Percentiles rank a stretch among this genome's conserved stretches.
Evolutionary conservation across 2,888 invertebrate genomes (phyloP).

Genomic region (Chymomyza fuscimana): DNA sequence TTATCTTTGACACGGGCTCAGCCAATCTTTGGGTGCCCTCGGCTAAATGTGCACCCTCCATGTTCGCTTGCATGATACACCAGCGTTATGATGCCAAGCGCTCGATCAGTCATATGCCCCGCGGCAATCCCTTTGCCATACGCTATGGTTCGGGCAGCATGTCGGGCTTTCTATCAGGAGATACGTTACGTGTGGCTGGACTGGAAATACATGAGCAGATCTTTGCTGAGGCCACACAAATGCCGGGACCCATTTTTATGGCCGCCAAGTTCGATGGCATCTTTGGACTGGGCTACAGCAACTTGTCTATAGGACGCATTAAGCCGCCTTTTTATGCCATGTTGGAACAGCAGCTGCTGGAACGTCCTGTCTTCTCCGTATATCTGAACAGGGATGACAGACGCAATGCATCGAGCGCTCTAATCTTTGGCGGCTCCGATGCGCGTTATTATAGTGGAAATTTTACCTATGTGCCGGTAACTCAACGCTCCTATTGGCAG

Average conservation of each 20-base stretch:
- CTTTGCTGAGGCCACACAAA: constrained; percentile 61
- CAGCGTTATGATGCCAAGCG: constrained; percentile 94
- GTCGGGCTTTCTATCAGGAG: constrained; percentile 48
- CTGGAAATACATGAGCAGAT: constrained; percentile 48
- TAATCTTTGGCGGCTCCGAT: constrained; percentile 63
- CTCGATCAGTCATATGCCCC: constrained; percentile 89
- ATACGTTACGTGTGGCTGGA: constrained; percentile 55
- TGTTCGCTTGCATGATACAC: constrained; percentile 96
- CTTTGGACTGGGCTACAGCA: constrained; percentile 58
- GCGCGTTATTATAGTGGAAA: constrained; percentile 46
- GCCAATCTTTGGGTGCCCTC: constrained; percentile 99
- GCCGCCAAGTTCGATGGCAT: constrained; percentile 66
- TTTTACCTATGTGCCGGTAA: constrained; percentile 59
- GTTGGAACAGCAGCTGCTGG: constrained; percentile 50
- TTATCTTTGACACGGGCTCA: constrained; percentile 99
- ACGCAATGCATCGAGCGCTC: constrained; percentile 43
- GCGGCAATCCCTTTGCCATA: constrained; percentile 82
- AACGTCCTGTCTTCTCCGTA: constrained; percentile 53
- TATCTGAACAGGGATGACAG: constrained; percentile 45
- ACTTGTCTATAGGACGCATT: constrained; percentile 55
- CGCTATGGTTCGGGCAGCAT: constrained; percentile 64
- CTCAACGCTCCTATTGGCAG: constrained; percentile 61
- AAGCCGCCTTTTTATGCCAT: constrained; percentile 59
- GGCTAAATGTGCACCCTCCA: constrained; percentile 93
- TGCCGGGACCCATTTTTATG: constrained; percentile 66